Conservation (phyloP, 35 echinoderm and acorn worm species). For the Lytechinus pictus region DNA sequence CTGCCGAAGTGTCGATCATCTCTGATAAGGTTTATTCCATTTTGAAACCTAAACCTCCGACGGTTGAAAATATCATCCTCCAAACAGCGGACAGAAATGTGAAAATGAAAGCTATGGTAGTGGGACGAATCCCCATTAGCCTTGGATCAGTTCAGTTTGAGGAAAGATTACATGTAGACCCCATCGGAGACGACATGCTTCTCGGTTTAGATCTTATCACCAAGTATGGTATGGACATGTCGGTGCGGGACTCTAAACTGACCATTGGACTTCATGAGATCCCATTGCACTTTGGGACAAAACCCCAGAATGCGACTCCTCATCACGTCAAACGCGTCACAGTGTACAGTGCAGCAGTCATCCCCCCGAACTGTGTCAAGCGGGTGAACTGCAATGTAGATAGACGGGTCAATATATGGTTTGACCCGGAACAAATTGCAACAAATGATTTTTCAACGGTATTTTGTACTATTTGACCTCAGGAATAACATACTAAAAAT, state of each 20-base stretch:
- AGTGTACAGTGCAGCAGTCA: neutral
- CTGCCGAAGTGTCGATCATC: slow-evolving; percentile 51
- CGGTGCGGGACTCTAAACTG: neutral
- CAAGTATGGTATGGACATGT: neutral
- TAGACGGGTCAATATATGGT: too few relatives aligned
- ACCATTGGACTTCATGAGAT: too few relatives aligned
- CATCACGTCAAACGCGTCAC: neutral
- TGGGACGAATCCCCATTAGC: slow-evolving; percentile 36
- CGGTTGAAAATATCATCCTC: neutral
- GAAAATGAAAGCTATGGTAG: slow-evolving; percentile 40
- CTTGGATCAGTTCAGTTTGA: slow-evolving; percentile 35
- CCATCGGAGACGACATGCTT: slow-evolving; percentile 69
- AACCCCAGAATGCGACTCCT: too few relatives aligned
- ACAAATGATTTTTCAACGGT: too few relatives aligned
- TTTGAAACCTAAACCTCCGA: slow-evolving; percentile 26
- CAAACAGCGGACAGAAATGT: slow-evolving; percentile 49
- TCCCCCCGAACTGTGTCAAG: slow-evolving; percentile 47
- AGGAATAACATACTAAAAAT: too few relatives aligned
- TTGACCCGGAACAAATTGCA: too few relatives aligned
- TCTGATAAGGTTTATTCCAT: slow-evolving; percentile 28
- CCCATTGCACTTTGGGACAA: too few relatives aligned
- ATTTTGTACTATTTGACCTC: too few relatives aligned
- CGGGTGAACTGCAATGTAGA: neutral
- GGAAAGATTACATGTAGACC: slow-evolving; percentile 56
- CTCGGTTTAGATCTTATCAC: slow-evolving; percentile 62